These are phyloP conservation scores for Metalampra italica DNA, from an alignment of 2,888 invertebrate species.

Conservation along the genomic window DNA sequence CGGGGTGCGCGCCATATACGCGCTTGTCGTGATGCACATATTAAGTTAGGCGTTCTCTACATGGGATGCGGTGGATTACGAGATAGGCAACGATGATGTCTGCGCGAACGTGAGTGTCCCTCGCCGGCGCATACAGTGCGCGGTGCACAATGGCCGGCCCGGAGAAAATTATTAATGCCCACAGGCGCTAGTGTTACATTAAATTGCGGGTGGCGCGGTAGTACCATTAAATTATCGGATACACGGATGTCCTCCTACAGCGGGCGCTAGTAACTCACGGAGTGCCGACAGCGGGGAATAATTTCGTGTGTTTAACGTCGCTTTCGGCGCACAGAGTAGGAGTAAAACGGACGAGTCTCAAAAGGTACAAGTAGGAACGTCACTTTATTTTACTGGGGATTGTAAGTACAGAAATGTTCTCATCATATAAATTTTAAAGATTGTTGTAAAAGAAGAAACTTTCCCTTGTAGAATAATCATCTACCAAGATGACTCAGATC, in stretches of 20 bases:
- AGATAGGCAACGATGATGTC: slow-evolving; percentile 59
- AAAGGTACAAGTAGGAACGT: no score
- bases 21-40: slow-evolving; percentile 75
- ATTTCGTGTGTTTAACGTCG: slow-evolving; percentile 19
- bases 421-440: no score
- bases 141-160: slow-evolving; percentile 48
- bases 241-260: slow-evolving; percentile 26
- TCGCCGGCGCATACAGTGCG: slow-evolving; percentile 30
- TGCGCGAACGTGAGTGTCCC: slow-evolving; percentile 62
- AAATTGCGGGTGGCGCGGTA: slow-evolving; percentile 54
- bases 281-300: slow-evolving; percentile 18
- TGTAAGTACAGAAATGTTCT: no score
- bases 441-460: no score
- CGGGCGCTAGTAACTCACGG: slow-evolving; percentile 36
- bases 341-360: not conserved
- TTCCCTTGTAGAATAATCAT: no score
- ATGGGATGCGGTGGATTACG: slow-evolving; percentile 62
- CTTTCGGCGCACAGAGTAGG: slow-evolving; percentile 5
- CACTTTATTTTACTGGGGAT: no score
- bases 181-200: slow-evolving; percentile 46
- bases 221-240: slow-evolving; percentile 55
- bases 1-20: slow-evolving; percentile 67
- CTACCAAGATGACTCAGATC: no score
- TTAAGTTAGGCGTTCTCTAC: slow-evolving; percentile 71
- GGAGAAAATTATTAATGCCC: slow-evolving; percentile 55